Evolutionary conservation across 2,888 invertebrate species (phyloP).

Genomic region (Tanytarsus gracilentus): DNA sequence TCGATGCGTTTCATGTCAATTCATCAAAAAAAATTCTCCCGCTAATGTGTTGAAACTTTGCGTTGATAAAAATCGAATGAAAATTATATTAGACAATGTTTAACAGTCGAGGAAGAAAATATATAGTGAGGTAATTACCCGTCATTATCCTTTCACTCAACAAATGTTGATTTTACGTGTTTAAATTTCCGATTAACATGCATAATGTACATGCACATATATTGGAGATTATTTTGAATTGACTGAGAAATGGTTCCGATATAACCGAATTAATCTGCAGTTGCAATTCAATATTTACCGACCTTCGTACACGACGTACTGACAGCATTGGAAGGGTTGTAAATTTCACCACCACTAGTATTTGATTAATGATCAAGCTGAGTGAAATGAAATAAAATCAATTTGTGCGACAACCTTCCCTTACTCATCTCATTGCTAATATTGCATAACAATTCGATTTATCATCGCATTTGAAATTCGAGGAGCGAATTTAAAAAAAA

Average conservation of each 20-base stretch:
- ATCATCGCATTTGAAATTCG: neutral
- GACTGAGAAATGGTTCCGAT: neutral
- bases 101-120: no score
- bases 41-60: neutral
- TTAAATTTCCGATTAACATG: no score
- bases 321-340: constrained; percentile 3
- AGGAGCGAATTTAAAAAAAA: neutral
- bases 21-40: neutral
- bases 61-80: neutral
- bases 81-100: no score
- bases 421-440: no score
- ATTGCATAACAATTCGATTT: constrained; percentile 5
- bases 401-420: no score
- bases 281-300: neutral
- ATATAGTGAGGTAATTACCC: neutral
- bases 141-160: constrained; percentile 1
- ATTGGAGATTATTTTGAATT: no score
- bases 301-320: no score
- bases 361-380: constrained; percentile 10
- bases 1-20: neutral
- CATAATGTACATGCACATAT: no score
- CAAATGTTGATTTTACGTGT: neutral
- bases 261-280: neutral
- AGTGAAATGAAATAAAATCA: constrained; percentile 9
- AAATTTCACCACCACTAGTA: neutral